phyloP scores from a whole-genome alignment of 2,888 invertebrate genomes.

The Drosophila pegasa region DNA sequence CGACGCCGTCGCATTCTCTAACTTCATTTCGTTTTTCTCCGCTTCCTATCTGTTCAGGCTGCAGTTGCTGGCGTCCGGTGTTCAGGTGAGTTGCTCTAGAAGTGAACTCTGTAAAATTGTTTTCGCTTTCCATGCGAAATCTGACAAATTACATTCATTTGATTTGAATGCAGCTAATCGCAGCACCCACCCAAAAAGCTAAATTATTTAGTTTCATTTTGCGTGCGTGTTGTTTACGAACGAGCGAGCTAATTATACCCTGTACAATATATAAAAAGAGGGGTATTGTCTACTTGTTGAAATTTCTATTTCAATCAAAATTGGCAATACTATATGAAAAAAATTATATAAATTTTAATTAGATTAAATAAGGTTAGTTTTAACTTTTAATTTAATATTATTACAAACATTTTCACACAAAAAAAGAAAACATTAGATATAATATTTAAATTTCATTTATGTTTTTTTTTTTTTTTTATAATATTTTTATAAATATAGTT shows the following conservation, averaged over 20 bases:
- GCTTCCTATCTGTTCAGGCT: neutral
- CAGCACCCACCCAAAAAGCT: constrained; percentile 28
- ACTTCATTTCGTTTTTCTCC: constrained; percentile 55
- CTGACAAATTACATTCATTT: constrained; percentile 66
- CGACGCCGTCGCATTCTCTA: constrained; percentile 77
- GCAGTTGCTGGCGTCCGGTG: constrained; percentile 16
- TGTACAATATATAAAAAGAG: neutral
- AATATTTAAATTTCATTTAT: no score
- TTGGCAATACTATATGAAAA: no score
- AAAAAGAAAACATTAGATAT: no score
- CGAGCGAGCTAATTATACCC: constrained; percentile 44
- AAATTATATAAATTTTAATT: no score
- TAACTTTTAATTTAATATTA: no score
- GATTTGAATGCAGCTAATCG: constrained; percentile 64
- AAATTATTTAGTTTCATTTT: constrained; percentile 57
- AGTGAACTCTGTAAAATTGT: constrained; percentile 33
- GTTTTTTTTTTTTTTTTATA: no score
- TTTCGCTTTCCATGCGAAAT: constrained; percentile 24
- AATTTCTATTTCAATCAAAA: neutral
- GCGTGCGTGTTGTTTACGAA: constrained; percentile 60
- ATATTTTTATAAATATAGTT: no score
- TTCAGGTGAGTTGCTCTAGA: constrained; percentile 13
- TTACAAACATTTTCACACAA: no score
- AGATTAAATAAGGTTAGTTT: no score
- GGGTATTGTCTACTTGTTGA: neutral